Evolutionary conservation across 2,113 vertebrate genomes (phyloP).

Genomic region (Patagioenas fasciata): DNA sequence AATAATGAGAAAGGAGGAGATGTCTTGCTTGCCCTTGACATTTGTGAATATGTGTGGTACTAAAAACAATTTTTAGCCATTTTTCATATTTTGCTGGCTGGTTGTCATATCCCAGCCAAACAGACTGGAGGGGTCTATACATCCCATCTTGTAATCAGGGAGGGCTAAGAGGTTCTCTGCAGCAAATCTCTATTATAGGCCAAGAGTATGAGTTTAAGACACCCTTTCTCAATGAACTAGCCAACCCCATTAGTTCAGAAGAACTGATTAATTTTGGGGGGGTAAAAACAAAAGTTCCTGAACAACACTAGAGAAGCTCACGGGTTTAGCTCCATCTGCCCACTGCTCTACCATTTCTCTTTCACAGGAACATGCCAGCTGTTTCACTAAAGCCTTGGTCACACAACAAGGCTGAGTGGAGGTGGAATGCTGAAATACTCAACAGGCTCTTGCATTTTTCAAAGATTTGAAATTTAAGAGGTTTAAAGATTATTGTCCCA

Average conservation of each 20-base stretch:
- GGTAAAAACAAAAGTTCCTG: background rate
- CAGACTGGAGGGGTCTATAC: background rate
- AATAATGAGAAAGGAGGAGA: background rate
- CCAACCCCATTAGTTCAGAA: background rate
- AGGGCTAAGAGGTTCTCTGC: background rate
- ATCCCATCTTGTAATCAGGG: background rate
- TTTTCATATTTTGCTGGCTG: background rate
- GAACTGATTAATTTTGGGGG: background rate
- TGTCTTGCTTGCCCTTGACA: background rate
- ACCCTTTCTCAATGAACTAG: background rate
- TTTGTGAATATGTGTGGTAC: background rate
- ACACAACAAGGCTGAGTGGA: background rate
- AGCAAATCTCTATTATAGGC: background rate
- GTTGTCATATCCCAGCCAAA: background rate
- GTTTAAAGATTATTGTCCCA: background rate
- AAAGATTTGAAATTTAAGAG: constrained; percentile 26
- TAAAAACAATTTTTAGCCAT: background rate
- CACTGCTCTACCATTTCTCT: background rate
- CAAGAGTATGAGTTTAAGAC: background rate
- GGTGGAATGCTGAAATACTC: constrained; percentile 7
- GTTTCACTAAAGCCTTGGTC: background rate
- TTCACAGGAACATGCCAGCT: background rate
- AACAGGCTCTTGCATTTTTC: constrained; percentile 24
- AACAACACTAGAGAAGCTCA: background rate
- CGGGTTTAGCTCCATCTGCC: background rate